Percentiles rank a stretch among this genome's conserved stretches.
Evolutionary conservation across 2,888 invertebrate genomes (phyloP).

Genomic region (Luffia ferchaultella): DNA sequence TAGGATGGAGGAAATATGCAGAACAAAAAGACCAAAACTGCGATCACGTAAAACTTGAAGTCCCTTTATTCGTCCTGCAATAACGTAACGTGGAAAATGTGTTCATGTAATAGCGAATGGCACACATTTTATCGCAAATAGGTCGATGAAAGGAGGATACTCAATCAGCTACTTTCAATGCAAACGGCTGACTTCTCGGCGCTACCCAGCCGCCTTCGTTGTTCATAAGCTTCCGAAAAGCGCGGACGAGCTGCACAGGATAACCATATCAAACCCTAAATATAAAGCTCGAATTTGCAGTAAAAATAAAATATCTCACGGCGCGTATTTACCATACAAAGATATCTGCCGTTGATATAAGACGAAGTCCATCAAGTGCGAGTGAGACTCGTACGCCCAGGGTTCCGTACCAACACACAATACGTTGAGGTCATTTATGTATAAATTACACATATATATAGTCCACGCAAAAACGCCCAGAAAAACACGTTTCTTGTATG

Average conservation of each 20-base stretch:
- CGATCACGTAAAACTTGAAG: no score
- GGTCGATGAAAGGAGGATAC: conserved; percentile 5
- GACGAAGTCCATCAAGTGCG: no score
- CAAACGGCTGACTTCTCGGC: conserved; percentile 5
- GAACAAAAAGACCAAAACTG: no score
- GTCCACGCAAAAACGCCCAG: no score
- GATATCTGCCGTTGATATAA: background rate
- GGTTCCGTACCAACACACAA: no score
- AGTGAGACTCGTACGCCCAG: no score
- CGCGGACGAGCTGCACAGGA: background rate
- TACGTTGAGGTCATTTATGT: no score
- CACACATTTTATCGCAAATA: background rate
- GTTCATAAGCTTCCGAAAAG: background rate
- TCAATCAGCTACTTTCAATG: conserved; percentile 7
- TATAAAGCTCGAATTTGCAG: background rate
- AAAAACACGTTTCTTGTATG: no score
- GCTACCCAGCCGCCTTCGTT: background rate
- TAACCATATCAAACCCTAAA: background rate
- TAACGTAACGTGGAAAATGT: background rate
- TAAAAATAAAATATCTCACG: background rate
- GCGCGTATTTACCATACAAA: background rate
- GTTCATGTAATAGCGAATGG: background rate
- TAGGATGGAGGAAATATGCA: no score
- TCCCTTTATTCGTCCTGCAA: no score
- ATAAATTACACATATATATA: no score